Base-by-base conservation (phyloP, 2,113 vertebrate species). In the Epinephelus lanceolatus region DNA sequence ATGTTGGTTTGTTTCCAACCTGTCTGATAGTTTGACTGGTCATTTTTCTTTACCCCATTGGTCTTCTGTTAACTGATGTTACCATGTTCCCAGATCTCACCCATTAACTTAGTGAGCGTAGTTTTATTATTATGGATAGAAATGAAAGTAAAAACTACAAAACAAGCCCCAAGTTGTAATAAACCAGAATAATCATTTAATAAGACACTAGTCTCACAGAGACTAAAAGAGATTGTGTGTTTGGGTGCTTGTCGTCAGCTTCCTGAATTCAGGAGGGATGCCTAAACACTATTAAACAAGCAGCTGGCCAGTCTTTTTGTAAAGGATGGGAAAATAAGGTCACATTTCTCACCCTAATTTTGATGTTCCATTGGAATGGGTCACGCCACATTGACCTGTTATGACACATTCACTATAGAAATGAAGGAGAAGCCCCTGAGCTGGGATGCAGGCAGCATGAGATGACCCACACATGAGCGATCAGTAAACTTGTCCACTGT, bases 131-230 rank as follows among this genome's bases (percentile, higher is more conserved):
- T 52, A 49, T 4, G 52, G 25, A 51, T 37, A 47, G 25, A 73
- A 70, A 56, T 18, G 7, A 61, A 65, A 11, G 37, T 27, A 23
- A 55, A 73, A 82, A 57, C 25, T 33, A 30, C 30, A 60, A 53
- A 59, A 42, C 14, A 63, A 56, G 7, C 68, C 27, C 25, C 4
- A 18, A 17, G 60, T 45, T 63, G 27, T 23, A 55, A 60, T 33
- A 33, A 78, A 71, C 13, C 11, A 7, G 42, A 71, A 74, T 55
- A 4, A 65, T 33, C 33, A 5, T 75, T 68, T 3, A 76, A 76
- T 73, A 87, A 87, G 37, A 84, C 60, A 73, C 18, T 19, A 83
- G 86, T 91, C 89, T 91, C 91, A 89, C 77, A 86, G 90, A 91
- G 90, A 93, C 84, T 82, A 85, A 79, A 82, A 76, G 12, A 72